Evolutionary conservation across 1,140 invertebrate genomes (phyloP).

Genomic region (Laupala kohalensis): DNA sequence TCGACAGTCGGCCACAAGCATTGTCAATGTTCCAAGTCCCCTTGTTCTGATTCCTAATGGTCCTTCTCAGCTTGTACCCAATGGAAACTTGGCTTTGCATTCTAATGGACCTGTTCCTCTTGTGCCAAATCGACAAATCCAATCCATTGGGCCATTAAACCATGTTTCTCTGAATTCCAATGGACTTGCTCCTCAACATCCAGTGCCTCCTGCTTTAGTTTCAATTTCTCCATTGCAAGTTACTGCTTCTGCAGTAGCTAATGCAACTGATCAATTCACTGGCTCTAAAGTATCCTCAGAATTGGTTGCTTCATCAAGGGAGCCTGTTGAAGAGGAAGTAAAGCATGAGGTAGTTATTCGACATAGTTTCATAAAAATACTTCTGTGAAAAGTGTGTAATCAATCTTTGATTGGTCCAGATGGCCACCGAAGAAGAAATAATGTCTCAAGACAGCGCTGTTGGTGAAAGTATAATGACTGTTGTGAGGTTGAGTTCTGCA

Average conservation of each 20-base stretch:
- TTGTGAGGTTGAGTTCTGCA: constrained; percentile 30
- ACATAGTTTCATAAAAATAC: background rate
- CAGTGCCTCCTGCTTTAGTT: background rate
- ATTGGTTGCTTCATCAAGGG: background rate
- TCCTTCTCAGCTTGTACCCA: background rate
- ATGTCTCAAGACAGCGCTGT: background rate
- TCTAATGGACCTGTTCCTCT: background rate
- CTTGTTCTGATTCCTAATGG: background rate
- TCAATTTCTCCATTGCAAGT: background rate
- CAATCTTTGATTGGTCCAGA: background rate
- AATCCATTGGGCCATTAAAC: background rate
- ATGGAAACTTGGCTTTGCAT: background rate
- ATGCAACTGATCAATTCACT: background rate
- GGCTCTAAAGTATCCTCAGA: background rate
- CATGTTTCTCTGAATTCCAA: background rate
- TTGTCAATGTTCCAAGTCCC: constrained; percentile 1
- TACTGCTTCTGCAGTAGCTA: background rate
- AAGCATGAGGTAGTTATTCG: background rate
- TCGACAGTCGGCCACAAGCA: constrained; percentile 2
- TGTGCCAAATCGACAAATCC: background rate
- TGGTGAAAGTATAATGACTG: constrained; percentile 16
- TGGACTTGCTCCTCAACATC: background rate
- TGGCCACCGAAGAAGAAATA: constrained; percentile 1
- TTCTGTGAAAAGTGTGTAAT: background rate
- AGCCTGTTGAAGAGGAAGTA: background rate